A percentile compares a stretch with the other conserved stretches of the same genome.
Evolutionary conservation across 2,888 invertebrate genomes (phyloP).

Genomic region (Periphyllus acericola): DNA sequence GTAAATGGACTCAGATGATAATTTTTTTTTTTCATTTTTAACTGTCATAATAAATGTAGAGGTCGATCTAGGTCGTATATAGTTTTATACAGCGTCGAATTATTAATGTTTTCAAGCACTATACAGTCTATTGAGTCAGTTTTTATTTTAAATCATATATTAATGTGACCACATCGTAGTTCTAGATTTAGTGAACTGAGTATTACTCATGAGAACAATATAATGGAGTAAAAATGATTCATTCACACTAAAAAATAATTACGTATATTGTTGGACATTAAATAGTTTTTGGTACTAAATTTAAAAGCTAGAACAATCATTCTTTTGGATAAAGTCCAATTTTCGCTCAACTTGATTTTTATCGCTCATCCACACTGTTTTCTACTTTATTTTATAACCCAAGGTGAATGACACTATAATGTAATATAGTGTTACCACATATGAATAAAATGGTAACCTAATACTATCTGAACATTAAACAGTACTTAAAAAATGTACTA

Average conservation of each 20-base stretch:
- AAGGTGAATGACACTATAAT: slow-evolving; percentile 44
- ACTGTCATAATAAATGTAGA: neutral
- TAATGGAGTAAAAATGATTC: neutral
- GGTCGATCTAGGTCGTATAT: neutral
- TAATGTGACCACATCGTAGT: too few species aligned
- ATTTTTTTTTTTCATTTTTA: neutral
- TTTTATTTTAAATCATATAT: neutral
- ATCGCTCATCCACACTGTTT: slow-evolving; percentile 23
- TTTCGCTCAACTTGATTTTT: slow-evolving; percentile 33
- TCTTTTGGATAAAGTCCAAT: slow-evolving; percentile 14
- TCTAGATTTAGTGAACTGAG: too few species aligned
- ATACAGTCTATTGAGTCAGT: too few species aligned
- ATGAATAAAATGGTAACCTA: slow-evolving; percentile 24
- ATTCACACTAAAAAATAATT: neutral
- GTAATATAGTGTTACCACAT: slow-evolving; percentile 5
- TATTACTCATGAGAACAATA: too few species aligned
- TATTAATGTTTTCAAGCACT: too few species aligned
- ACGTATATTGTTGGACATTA: neutral
- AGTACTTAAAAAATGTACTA: neutral
- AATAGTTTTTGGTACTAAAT: slow-evolving; percentile 31
- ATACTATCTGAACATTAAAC: slow-evolving; percentile 10
- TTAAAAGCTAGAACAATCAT: slow-evolving; percentile 43
- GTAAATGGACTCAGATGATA: too few species aligned
- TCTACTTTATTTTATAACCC: slow-evolving; percentile 21
- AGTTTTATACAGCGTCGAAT: too few species aligned